Evolutionary conservation across 1,140 invertebrate species (phyloP), one percentile per base, ranked within the genome.

Genomic region (Eumeta japonica): DNA sequence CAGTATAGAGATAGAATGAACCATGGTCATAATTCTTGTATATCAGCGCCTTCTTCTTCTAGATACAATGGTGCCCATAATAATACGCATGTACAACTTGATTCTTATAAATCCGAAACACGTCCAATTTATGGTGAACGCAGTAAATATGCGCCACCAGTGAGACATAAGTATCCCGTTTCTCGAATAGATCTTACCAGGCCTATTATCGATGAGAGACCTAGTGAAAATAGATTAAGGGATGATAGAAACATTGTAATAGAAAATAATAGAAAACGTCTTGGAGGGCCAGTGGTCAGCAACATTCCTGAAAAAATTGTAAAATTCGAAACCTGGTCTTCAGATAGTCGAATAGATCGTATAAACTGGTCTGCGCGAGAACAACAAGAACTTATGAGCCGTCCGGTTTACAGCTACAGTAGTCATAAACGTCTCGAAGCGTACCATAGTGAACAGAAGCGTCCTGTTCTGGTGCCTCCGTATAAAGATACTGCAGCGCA

Each of bases 141-240:
- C n/a, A n/a, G n/a, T n/a, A n/a, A n/a, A n/a, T n/a, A n/a, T n/a
- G n/a, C n/a, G n/a, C n/a, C n/a, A n/a, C 49, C 48, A 18, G 46
- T 30, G 16, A 60, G 65, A 57, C 45, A 55, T 31, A 71, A 75
- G 28, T 64, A 64, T 39, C 37, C 33, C 29, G 62, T 76, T 41
- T 67, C 63, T 46, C 65, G 70, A 55, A 77, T 77, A 51, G 72
- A 77, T 55, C 58, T 77, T 35, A 75, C 72, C n/a, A 57, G 58
- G 43, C 40, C 58, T 18, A 35, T 52, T 14, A 49, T 44, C 39
- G 61, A 71, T 20, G 67, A 73, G 29, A 57, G 59, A 42, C 55
- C 48, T 35, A 27, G 43, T 29, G 71, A 71, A 33, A 64, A 38
- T 45, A 58, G 64, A 52, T 54, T 62, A 39, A 57, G 68, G 31